Base-by-base conservation (phyloP, 2,113 vertebrate species). In the Hemichromis elongatus region DNA sequence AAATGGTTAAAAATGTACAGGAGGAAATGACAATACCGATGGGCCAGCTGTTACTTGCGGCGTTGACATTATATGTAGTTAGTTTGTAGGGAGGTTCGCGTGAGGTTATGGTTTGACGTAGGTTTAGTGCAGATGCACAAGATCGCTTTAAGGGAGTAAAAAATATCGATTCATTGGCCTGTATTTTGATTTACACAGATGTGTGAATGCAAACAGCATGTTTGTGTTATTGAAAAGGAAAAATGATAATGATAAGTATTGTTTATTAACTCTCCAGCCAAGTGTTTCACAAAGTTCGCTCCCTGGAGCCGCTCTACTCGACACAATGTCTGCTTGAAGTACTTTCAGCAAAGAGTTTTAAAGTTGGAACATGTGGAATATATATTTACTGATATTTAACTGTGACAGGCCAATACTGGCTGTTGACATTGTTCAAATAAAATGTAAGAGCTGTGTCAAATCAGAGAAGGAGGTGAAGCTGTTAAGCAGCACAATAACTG, bases 1-100 rank as follows among this genome's bases (percentile, higher is more conserved):
- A 68, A 68, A n/a, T 16, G 6, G 42, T 47, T 1, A 2, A 1
- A 16, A 24, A 42, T 40, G 59, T 0, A 37, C 21, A 66, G 59
- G 59, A 63, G 30, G 59, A 63, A 63, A 37, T 66, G 4, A 66
- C 59, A 21, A 66, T 37, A 37, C 59, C 13, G 59, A 8, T 37
- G 19, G 18, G 19, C 0, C 59, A 13, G 33, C 9, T 21, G n/a
- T 63, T 37, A 33, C 18, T n/a, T 2, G 30, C 18, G 28, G 57
- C 9, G 9, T 33, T 61, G 35, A 37, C 35, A 37, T 4, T 6
- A 37, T 10, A 3, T 37, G 35, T 37, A 37, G 35, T 37, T 9
- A 10, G 10, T 37, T 37, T 37, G 8, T 1, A 37, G 33, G 33
- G 33, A 33, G 33, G 33, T 33, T 6, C 7, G 30, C 35, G 9